Evolutionary conservation across 2,113 vertebrate genomes (phyloP).

Genomic region (Brachyhypopomus gauderio): DNA sequence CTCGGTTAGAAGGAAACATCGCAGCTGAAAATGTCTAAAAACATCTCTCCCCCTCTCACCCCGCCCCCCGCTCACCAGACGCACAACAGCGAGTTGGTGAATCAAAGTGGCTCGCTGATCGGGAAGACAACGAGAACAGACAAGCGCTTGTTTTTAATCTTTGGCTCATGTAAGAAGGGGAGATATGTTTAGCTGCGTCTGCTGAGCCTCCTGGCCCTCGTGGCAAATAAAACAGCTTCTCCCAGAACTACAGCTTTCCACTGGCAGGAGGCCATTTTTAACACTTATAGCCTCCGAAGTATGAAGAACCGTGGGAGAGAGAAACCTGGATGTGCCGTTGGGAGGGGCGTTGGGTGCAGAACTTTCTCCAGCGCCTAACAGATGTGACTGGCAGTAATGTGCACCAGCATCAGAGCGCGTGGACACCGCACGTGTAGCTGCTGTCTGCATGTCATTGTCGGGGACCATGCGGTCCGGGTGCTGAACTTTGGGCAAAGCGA

Average conservation of each 20-base stretch:
- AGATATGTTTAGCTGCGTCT: slow-evolving; percentile 68
- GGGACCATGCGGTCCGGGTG: slow-evolving; percentile 55
- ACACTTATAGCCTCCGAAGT: slow-evolving; percentile 57
- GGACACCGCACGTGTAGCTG: background rate
- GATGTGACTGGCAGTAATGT: slow-evolving; percentile 40
- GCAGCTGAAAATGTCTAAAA: slow-evolving; percentile 6
- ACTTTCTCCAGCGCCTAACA: slow-evolving; percentile 30
- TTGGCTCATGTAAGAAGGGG: slow-evolving; percentile 56
- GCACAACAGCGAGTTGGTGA: slow-evolving; percentile 52
- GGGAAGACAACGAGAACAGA: slow-evolving; percentile 67
- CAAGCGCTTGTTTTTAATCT: slow-evolving; percentile 59
- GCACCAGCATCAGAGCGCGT: background rate
- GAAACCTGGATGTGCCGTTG: slow-evolving; percentile 15
- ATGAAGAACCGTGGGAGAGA: slow-evolving; percentile 12
- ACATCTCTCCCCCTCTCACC: background rate
- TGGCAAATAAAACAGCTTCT: slow-evolving; percentile 65
- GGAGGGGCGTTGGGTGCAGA: slow-evolving; percentile 20
- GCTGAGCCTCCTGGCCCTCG: slow-evolving; percentile 63
- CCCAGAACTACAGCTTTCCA: slow-evolving; percentile 29
- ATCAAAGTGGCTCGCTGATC: slow-evolving; percentile 58
- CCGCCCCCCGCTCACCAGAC: background rate
- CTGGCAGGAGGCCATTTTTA: slow-evolving; percentile 56
- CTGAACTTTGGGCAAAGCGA: slow-evolving; percentile 43
- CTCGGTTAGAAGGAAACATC: slow-evolving; percentile 16
- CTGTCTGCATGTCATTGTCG: background rate